A percentile compares a stretch with the other conserved stretches of the same genome.
phyloP scores from a whole-genome alignment of 2,888 invertebrate genomes.

The Geotrupes spiniger region DNA sequence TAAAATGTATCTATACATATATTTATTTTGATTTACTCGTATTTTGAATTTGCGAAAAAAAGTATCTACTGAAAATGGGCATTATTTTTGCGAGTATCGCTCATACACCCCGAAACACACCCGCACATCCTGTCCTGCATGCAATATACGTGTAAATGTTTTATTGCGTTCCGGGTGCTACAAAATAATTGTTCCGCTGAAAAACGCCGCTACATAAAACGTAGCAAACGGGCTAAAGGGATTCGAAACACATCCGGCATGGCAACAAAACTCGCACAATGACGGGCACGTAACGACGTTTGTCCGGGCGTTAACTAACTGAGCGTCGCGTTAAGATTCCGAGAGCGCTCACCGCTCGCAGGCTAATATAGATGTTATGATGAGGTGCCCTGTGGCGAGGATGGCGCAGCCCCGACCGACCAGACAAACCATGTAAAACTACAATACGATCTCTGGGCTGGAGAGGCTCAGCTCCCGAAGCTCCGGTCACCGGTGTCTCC shows the following conservation, averaged over 20 bases:
- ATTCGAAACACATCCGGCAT: not conserved
- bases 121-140: too few species aligned
- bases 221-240: not conserved
- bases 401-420: conserved; percentile 14
- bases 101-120: too few species aligned
- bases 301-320: conserved; percentile 29
- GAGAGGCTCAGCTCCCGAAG: conserved; percentile 4
- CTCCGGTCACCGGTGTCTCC: conserved; percentile 18
- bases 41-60: too few species aligned
- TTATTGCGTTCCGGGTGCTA: too few species aligned
- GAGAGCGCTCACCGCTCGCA: conserved; percentile 23
- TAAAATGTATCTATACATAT: too few species aligned
- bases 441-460: conserved; percentile 5
- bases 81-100: too few species aligned
- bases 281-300: conserved; percentile 23
- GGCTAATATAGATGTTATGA: conserved; percentile 33
- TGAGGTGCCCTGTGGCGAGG: conserved; percentile 26
- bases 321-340: conserved; percentile 28
- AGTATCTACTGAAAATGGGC: too few species aligned
- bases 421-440: conserved; percentile 4
- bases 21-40: too few species aligned
- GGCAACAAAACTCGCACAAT: conserved; percentile 29
- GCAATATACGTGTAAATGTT: too few species aligned
- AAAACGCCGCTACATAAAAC: too few species aligned
- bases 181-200: too few species aligned